Conservation (phyloP, 2,113 vertebrate genomes). For the Xenopus borealis region DNA sequence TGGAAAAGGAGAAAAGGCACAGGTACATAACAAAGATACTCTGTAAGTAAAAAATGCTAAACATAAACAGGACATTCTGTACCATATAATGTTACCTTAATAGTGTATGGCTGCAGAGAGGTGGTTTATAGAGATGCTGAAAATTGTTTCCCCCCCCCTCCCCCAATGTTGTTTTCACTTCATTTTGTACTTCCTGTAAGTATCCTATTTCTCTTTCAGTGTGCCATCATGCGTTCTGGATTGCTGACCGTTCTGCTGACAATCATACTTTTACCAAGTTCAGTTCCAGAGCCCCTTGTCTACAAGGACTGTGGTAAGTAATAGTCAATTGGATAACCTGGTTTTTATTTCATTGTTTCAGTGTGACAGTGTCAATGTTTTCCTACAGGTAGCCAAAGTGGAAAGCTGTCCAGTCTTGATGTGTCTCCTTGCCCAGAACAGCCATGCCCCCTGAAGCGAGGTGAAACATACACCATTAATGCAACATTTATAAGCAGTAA, state of each 20-base stretch:
- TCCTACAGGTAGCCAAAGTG: constrained; percentile 71
- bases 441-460: constrained; percentile 83
- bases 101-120: no score
- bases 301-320: constrained; percentile 30
- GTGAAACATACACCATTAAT: constrained; percentile 80
- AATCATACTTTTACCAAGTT: neutral
- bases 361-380: neutral
- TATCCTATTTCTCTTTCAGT: neutral
- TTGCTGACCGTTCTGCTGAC: neutral
- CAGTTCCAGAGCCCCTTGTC: neutral
- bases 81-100: no score
- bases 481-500: constrained; percentile 89
- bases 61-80: no score
- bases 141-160: no score
- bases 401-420: constrained; percentile 71
- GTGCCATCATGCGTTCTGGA: neutral
- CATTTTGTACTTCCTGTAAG: no score
- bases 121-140: no score
- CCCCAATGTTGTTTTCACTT: no score
- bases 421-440: constrained; percentile 76
- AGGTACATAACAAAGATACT: no score
- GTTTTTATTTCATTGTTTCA: no score
- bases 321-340: no score
- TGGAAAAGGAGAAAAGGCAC: no score
- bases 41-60: no score